phyloP scores from a whole-genome alignment of 2,888 invertebrate species.

The Trisateles emortualis region DNA sequence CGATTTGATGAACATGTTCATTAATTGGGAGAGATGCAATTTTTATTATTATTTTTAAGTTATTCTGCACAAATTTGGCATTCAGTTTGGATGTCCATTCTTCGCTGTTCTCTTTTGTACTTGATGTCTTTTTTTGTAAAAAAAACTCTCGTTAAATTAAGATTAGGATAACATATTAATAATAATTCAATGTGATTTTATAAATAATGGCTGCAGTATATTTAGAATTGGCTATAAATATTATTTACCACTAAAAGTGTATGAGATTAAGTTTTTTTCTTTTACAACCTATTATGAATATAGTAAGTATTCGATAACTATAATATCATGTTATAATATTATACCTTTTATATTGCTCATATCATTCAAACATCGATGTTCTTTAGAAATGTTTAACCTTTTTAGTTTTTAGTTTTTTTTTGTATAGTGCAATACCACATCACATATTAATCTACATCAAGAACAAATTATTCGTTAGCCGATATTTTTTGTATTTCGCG shows the following conservation, averaged over 20 bases:
- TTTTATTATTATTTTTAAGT: conserved; percentile 41
- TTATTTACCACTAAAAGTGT: conserved; percentile 60
- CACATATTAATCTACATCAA: conserved; percentile 41
- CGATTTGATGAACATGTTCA: conserved; percentile 27
- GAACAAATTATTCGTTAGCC: conserved; percentile 34
- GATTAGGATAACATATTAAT: conserved; percentile 45
- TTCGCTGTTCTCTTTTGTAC: conserved; percentile 34
- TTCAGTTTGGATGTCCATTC: conserved; percentile 10
- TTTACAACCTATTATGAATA: conserved; percentile 40
- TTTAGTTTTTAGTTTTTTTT: conserved; percentile 48
- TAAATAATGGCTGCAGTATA: conserved; percentile 51
- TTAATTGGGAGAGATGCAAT: conserved; percentile 61
- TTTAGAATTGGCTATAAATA: conserved; percentile 42
- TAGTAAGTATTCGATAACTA: conserved; percentile 20
- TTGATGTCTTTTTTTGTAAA: conserved; percentile 40
- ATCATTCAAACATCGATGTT: conserved; percentile 76
- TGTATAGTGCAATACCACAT: conserved; percentile 58
- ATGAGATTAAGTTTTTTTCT: conserved; percentile 48
- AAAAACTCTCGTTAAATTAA: conserved; percentile 36
- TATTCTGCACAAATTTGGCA: conserved; percentile 41
- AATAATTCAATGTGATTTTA: conserved; percentile 68
- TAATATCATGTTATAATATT: conserved; percentile 25
- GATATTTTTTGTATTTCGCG: conserved; percentile 30
- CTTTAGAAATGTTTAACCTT: conserved; percentile 49
- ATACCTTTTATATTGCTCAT: conserved; percentile 66